Percentiles rank a stretch among this genome's conserved stretches.
Conservation (phyloP, 2,113 vertebrate genomes). For the Catharus minimus region DNA sequence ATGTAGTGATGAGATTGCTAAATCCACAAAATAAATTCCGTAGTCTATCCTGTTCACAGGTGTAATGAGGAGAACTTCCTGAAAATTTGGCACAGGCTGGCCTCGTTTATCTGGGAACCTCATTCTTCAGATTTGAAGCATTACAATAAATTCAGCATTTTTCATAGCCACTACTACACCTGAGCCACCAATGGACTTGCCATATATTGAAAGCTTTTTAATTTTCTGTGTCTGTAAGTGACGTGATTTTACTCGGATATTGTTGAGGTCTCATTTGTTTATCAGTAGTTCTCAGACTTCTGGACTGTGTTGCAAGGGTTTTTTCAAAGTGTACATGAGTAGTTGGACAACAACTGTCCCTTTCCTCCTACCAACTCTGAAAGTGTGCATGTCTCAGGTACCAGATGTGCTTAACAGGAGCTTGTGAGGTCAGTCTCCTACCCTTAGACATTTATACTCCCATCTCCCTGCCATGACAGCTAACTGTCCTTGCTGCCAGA, state of each 20-base stretch:
- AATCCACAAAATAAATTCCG: not conserved
- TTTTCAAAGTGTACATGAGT: not conserved
- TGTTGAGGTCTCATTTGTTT: not conserved
- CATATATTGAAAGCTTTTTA: not conserved
- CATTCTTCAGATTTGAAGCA: not conserved
- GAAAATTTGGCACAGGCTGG: not conserved
- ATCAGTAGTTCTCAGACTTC: not conserved
- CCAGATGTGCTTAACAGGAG: not conserved
- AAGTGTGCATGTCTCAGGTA: accelerated
- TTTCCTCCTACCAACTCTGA: not conserved
- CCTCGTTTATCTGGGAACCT: not conserved
- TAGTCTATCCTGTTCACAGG: not conserved
- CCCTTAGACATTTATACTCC: not conserved
- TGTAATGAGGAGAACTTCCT: not conserved
- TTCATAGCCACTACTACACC: accelerated
- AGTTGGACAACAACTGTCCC: not conserved
- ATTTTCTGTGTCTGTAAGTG: not conserved
- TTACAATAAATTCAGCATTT: not conserved
- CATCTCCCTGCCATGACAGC: accelerated
- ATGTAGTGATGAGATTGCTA: not conserved
- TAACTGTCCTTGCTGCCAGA: not conserved
- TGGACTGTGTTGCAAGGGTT: not conserved
- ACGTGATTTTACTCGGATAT: not conserved
- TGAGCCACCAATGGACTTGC: not conserved
- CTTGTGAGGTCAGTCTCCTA: not conserved